Base-by-base conservation (phyloP, 1,140 invertebrate species). In the Papilio xuthus region DNA sequence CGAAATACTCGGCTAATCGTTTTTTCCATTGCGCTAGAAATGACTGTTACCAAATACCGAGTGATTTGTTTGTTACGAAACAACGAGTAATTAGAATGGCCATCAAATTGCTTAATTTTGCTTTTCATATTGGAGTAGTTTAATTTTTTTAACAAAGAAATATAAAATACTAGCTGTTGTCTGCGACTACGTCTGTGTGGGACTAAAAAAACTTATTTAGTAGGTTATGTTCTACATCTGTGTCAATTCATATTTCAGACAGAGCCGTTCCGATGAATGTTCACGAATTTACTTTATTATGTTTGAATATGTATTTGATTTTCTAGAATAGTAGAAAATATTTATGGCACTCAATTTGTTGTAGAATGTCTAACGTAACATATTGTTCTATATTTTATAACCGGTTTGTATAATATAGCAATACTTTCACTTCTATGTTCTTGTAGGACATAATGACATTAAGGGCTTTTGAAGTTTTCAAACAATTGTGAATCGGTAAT, bases 11-110 rank as follows among this genome's bases (percentile, higher is more conserved):
- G 56, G 9, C 56, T 60, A 60, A 60, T 60, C 56, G 56, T 60
- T 60, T 60, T 23, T 63, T 63, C 13, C 60, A 26, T 63, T 63
- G 60, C 23, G 60, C 23, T 63, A 26, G 26, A 28, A 63, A 63
- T 63, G 13, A 63, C 26, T 63, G 60, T 63, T 63, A 63, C 60
- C 23, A 63, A 63, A 63, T 63, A 63, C 60, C 60, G 60, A 63
- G 13, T 50, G 13, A 18, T 50, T 47, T 13, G 47, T 63, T 60
- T 23, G 9, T 63, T 28, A 63, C 60, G 60, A 28, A 63, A 60
- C 53, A 23, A 60, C 20, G 20, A 9, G 20, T 60, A 60, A 63
- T 63, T 63, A 63, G 60, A 15, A 28, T 63, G 60, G 4, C 60
- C 60, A 28, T 63, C 23, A 63, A 63, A 4, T 63, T 60, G 12